Evolutionary conservation across 2,113 vertebrate species (phyloP), one percentile per base, ranked within the genome.

Genomic region (Pycnonotus jocosus): DNA sequence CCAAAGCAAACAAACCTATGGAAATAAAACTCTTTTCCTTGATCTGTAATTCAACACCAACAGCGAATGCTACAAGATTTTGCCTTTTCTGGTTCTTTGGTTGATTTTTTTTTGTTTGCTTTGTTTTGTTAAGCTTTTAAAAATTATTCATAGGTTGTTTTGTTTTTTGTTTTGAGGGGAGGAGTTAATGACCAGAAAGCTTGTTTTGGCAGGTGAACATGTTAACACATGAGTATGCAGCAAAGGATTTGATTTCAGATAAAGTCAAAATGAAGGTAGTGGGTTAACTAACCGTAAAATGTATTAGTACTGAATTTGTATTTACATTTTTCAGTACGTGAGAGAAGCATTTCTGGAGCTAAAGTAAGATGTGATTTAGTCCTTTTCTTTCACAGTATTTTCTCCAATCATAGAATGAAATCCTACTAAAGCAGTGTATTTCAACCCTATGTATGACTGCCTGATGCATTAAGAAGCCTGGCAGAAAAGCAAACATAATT

Each of bases 1-100:
- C 77, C 62, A 86, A 92, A 95, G 78, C 56, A 93, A 95, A 95
- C 64, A 94, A 95, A 96, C 47, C 48, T 68, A n/a, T 66, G 37
- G 61, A 93, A 95, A 72, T 24, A 79, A 93, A 83, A 73, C 13
- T 70, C 27, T 77, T 81, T 9, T 48, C 47, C 38, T 83, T 85
- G 53, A 65, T 78, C 33, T 18, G 17, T 61, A 69, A 61, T 88
- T 68, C 38, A 74, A 72, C 8, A 38, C 7, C 22, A 31, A 58
- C 24, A 92, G 37, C 1, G 9, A 88, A 28, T 10, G 7, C 13
- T 60, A 21, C 7, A 31, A 82, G 31, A 35, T 51, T 77, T 91
- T 93, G 44, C 45, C 57, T 60, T 48, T 64, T 44, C 5, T 1
- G 4, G 1, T 28, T 20, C 57, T 88, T 37, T 31, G 9, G 3